These are phyloP conservation scores for Digitonthophagus gazella DNA, from an alignment of 2,888 invertebrate species.

Conservation along the genomic window DNA sequence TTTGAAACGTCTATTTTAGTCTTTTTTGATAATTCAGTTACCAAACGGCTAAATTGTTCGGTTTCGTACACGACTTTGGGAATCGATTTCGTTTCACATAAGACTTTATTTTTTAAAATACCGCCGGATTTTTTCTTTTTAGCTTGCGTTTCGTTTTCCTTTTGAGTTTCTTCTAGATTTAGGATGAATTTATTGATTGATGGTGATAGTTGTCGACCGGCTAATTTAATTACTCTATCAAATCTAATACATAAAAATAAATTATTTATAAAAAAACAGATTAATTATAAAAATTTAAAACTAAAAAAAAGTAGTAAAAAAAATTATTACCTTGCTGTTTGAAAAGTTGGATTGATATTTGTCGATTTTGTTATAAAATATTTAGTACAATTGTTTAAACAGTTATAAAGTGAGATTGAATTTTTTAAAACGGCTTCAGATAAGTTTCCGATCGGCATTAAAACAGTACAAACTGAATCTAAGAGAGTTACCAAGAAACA, in stretches of 20 bases:
- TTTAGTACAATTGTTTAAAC: constrained; percentile 58
- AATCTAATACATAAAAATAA: constrained; percentile 55
- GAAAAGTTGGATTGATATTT: constrained; percentile 52
- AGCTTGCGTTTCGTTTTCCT: constrained; percentile 38
- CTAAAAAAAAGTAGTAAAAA: background rate
- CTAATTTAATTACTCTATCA: constrained; percentile 57
- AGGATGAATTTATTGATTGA: constrained; percentile 59
- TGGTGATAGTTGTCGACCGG: constrained; percentile 60
- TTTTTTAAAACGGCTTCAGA: constrained; percentile 59
- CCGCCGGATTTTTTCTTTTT: constrained; percentile 42
- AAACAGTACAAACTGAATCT: constrained; percentile 54
- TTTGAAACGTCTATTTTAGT: constrained; percentile 57
- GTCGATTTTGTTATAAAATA: constrained; percentile 58
- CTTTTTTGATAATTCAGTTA: constrained; percentile 60
- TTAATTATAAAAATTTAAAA: constrained; percentile 1
- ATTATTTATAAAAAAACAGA: background rate
- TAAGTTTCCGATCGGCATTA: constrained; percentile 54
- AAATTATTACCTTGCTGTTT: constrained; percentile 52
- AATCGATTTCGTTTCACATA: constrained; percentile 62
- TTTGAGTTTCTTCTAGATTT: constrained; percentile 57
- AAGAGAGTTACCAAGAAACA: constrained; percentile 56
- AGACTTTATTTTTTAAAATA: constrained; percentile 53
- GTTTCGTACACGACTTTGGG: constrained; percentile 65
- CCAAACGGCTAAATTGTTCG: constrained; percentile 62
- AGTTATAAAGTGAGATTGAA: constrained; percentile 56